Evolutionary conservation across 2,797 vertebrate genomes (phyloP).

Genomic region (Scolopax bukidnonensis): DNA sequence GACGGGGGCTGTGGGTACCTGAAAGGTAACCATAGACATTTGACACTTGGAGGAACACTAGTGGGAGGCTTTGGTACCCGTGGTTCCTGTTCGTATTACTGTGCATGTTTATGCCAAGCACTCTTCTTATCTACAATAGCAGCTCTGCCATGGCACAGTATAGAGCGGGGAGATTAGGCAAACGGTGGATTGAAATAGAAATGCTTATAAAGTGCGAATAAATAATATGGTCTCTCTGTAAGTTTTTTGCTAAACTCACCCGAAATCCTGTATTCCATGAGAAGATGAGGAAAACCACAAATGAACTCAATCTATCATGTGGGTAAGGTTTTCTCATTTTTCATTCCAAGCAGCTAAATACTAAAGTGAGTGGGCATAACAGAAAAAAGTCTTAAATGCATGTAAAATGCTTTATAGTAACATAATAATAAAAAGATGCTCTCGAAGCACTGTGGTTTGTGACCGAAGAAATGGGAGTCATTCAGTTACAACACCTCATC

Average conservation of each 20-base stretch:
- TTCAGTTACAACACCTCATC: not conserved
- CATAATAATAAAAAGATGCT: not conserved
- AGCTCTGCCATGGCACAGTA: not conserved
- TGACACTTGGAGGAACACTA: not conserved
- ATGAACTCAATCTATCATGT: not conserved
- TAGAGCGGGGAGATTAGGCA: not conserved
- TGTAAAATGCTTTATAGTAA: not conserved
- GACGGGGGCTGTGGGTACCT: not conserved
- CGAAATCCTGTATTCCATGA: not conserved
- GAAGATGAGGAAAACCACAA: not conserved
- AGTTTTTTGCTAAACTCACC: constrained; percentile 1
- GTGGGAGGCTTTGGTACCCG: not conserved
- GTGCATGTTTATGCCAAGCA: not conserved
- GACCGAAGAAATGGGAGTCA: not conserved
- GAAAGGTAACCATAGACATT: not conserved
- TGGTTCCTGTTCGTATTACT: not conserved
- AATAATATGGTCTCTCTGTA: not conserved
- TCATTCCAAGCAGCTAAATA: not conserved
- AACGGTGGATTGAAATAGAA: not conserved
- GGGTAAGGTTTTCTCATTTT: not conserved
- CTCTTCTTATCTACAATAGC: constrained; percentile 10
- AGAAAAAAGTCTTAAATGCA: not conserved
- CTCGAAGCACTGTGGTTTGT: not conserved
- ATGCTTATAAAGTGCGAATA: not conserved
- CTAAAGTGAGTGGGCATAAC: not conserved